phyloP scores from a whole-genome alignment of 2,113 vertebrate genomes.

The Calidris pugnax region DNA sequence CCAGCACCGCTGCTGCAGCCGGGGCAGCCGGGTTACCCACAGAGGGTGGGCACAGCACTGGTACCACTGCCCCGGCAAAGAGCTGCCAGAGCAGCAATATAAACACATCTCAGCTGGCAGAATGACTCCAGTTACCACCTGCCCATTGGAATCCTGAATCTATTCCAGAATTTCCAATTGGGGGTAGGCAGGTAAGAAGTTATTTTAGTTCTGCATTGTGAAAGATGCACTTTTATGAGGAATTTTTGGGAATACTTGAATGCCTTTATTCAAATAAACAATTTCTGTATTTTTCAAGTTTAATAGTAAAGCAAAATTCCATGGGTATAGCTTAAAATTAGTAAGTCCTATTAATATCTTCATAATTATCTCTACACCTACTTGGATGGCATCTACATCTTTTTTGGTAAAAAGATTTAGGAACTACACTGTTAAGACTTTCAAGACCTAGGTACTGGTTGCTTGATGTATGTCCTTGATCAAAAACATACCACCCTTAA shows the following conservation, averaged over 20 bases:
- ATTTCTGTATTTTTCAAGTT: background rate
- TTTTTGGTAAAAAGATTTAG: background rate
- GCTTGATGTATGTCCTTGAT: fast-evolving
- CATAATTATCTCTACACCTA: background rate
- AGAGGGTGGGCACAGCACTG: background rate
- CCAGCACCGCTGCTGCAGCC: background rate
- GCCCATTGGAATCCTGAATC: background rate
- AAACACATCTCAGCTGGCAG: too few relatives aligned
- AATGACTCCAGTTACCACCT: background rate
- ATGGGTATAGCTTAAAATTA: background rate
- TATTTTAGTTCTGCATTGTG: background rate
- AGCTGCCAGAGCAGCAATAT: background rate
- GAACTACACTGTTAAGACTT: background rate
- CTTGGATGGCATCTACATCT: background rate
- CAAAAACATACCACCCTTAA: background rate
- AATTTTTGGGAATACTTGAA: background rate
- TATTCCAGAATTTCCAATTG: background rate
- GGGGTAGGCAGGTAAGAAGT: background rate
- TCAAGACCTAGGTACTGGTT: fast-evolving
- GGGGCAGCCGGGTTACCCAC: background rate
- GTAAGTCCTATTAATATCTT: background rate
- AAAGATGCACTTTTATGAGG: background rate
- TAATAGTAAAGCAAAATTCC: background rate
- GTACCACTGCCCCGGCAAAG: background rate
- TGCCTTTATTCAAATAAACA: background rate